Evolutionary conservation across 2,888 invertebrate species (phyloP), one percentile per base, ranked within the genome.

Genomic region (Therioaphis trifolii): DNA sequence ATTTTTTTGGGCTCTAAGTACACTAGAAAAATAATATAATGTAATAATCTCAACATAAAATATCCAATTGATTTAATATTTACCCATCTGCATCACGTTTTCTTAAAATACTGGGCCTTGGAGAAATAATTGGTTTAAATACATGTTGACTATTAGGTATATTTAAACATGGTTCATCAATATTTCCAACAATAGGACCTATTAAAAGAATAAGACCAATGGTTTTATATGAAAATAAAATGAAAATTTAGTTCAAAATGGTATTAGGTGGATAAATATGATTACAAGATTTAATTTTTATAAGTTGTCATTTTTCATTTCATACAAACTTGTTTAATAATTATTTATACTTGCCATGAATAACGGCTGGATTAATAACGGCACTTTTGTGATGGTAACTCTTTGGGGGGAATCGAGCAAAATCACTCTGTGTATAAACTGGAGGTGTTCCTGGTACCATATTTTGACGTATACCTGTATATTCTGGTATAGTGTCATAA

Each of bases 81-180:
- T 88, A 92, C 92, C 92, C 92, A 84, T 96, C 96, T 75, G 93
- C 92, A 86, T 96, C 96, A 58, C 97, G 91, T 89, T 97, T 97
- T 85, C 97, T 91, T 84, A 97, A 89, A 89, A 97, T 94, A 87
- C 95, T 94, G 0, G 96, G 95, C 85, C 96, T 89, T 0, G 95
- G 94, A 24, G 94, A 92, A 88, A 91, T 91, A 79, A 92, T 91
- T 55, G 80, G 84, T 72, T 85, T 85, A 52, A 82, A 82, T 14
- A 82, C 14, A 63, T 84, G 84, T 63, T 82, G 82, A 71, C 61
- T 82, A 52, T 74, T 82, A 27, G 82, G 46, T 74, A 82, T 72
- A 14, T 46, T 82, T 40, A 82, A 18, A 49, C 49, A 46, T 35
- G 46, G 12, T 0, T 82, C 82, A 24, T 82, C 82, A n/a, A 29